These are phyloP conservation scores for Lasioglossum albipes DNA, from an alignment of 1,140 invertebrate species.

Conservation along the genomic window DNA sequence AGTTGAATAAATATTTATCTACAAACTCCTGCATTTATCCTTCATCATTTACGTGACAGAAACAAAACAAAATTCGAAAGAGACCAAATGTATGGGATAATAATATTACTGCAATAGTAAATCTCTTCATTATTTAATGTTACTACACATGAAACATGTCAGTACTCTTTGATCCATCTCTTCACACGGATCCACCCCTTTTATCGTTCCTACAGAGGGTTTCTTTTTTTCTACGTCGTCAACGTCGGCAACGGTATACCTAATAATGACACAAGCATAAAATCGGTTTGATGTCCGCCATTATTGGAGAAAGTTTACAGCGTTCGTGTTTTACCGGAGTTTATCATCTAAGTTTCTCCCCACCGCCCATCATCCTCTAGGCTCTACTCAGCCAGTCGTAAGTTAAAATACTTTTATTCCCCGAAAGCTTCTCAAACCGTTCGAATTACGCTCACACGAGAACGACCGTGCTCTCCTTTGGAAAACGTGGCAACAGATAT, in stretches of 20 bases:
- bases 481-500: neutral
- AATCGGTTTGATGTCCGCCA: conserved; percentile 72
- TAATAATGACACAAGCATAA: conserved; percentile 67
- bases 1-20: neutral
- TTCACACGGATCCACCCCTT: too few species aligned
- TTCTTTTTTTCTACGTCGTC: conserved; percentile 28
- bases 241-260: conserved; percentile 55
- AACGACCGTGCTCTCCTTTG: neutral
- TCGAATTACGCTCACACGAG: conserved; percentile 50
- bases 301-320: conserved; percentile 74
- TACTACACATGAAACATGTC: too few species aligned
- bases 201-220: neutral
- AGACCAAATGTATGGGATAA: too few species aligned
- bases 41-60: too few species aligned
- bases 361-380: conserved; percentile 44
- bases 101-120: too few species aligned
- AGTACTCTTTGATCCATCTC: too few species aligned
- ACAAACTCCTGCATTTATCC: too few species aligned
- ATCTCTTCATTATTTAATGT: too few species aligned
- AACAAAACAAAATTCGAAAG: too few species aligned
- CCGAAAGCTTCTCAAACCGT: conserved; percentile 39
- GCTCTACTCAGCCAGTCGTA: conserved; percentile 49
- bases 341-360: conserved; percentile 67
- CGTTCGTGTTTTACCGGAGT: conserved; percentile 73
- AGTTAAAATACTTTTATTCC: conserved; percentile 66